Conservation (phyloP, 2,113 vertebrate species). For the Heterochromis multidens region DNA sequence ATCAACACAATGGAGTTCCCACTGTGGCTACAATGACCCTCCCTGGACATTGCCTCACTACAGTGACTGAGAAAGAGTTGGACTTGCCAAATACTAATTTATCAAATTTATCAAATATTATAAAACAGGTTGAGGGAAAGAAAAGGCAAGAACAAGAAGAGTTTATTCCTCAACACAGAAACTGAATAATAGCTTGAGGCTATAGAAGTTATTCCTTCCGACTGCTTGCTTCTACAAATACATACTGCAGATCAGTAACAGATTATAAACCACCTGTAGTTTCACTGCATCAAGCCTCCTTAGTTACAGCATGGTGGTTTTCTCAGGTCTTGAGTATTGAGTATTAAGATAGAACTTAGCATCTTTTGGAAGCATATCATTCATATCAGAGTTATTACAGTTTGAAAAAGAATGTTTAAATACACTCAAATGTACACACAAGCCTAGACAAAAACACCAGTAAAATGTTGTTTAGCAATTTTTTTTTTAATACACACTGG, state of each 20-base stretch:
- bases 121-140: conserved; percentile 19
- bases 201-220: conserved; percentile 21
- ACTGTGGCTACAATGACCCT: conserved; percentile 30
- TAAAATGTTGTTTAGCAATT: not conserved
- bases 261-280: not conserved
- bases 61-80: conserved; percentile 30
- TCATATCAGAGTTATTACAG: not conserved
- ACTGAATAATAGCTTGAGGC: conserved; percentile 36
- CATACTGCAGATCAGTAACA: not conserved
- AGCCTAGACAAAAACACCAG: not conserved
- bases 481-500: not conserved
- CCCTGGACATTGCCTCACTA: conserved; percentile 17
- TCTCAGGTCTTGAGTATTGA: not conserved
- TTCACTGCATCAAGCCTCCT: conserved; percentile 8
- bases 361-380: not conserved
- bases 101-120: conserved; percentile 64
- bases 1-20: conserved; percentile 70
- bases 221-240: conserved; percentile 6
- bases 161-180: conserved; percentile 39
- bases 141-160: not conserved
- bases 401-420: not conserved
- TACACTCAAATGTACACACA: not conserved
- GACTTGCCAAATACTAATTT: conserved; percentile 69
- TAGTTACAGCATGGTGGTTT: not conserved
- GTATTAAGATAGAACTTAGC: not conserved